phyloP scores from a whole-genome alignment of 2,888 invertebrate genomes.

The Chymomyza amoena region DNA sequence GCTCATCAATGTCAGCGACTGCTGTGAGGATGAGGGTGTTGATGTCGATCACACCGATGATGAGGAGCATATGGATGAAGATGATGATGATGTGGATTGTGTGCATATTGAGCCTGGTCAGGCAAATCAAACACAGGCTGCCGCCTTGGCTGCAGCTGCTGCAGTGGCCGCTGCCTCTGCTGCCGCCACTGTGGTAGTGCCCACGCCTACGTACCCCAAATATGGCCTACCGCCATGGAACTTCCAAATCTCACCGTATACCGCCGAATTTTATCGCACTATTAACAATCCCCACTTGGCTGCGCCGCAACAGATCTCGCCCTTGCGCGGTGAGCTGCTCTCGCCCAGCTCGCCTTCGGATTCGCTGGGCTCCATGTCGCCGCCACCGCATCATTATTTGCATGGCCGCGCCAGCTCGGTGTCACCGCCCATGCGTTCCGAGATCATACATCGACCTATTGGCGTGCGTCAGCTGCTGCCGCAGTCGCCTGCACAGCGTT shows the following conservation, averaged over 20 bases:
- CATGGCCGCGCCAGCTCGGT: conserved; percentile 77
- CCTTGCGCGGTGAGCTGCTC: conserved; percentile 73
- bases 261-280: conserved; percentile 77
- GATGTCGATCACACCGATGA: conserved; percentile 74
- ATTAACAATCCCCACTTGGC: conserved; percentile 75
- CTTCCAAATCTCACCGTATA: conserved; percentile 77
- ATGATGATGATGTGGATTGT: conserved; percentile 72
- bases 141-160: conserved; percentile 65
- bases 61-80: conserved; percentile 57
- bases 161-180: conserved; percentile 71
- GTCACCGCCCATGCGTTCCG: conserved; percentile 77
- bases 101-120: conserved; percentile 58
- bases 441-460: conserved; percentile 75
- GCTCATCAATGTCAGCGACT: conserved; percentile 72
- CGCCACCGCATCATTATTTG: conserved; percentile 77
- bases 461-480: conserved; percentile 65
- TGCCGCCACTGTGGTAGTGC: conserved; percentile 81
- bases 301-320: conserved; percentile 66
- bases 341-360: conserved; percentile 78
- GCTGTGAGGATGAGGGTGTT: conserved; percentile 75
- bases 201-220: conserved; percentile 78
- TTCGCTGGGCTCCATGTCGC: conserved; percentile 76
- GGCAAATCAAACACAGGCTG: conserved; percentile 68
- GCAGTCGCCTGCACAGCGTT: conserved; percentile 59
- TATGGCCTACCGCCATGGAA: conserved; percentile 76